A percentile compares a stretch with the other conserved stretches of the same genome.
Evolutionary conservation across 1,140 invertebrate genomes (phyloP).

Genomic region (Diprion similis): DNA sequence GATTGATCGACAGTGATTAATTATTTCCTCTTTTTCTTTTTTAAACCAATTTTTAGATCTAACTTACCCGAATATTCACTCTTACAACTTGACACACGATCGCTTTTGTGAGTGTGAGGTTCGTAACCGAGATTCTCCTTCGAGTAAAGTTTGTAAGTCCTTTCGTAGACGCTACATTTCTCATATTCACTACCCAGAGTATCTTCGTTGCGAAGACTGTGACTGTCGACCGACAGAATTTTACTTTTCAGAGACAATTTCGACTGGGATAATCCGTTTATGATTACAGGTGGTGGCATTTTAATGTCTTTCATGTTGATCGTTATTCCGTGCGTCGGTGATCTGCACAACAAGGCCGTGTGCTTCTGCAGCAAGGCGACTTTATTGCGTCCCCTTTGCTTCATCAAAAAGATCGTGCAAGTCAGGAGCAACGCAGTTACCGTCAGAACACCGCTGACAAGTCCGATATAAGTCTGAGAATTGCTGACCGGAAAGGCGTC

Average conservation of each 20-base stretch:
- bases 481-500: constrained; percentile 71
- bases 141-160: constrained; percentile 50
- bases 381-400: constrained; percentile 75
- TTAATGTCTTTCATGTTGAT: constrained; percentile 75
- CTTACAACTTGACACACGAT: constrained; percentile 41
- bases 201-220: constrained; percentile 34
- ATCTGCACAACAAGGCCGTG: constrained; percentile 63
- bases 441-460: constrained; percentile 80
- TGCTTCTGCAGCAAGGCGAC: constrained; percentile 74
- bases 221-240: constrained; percentile 30
- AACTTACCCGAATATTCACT: constrained; percentile 42
- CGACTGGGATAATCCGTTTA: constrained; percentile 64
- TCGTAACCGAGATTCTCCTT: constrained; percentile 45
- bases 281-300: constrained; percentile 66
- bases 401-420: constrained; percentile 73
- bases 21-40: no score
- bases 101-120: constrained; percentile 29
- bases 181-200: constrained; percentile 42
- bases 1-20: no score
- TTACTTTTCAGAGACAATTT: constrained; percentile 60
- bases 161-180: constrained; percentile 49
- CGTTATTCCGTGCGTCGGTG: constrained; percentile 62
- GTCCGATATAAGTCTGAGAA: constrained; percentile 76
- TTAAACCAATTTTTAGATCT: not conserved
- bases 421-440: constrained; percentile 74